Base-by-base conservation (phyloP, 2,797 vertebrate species). In the Neostethus bicornis region DNA sequence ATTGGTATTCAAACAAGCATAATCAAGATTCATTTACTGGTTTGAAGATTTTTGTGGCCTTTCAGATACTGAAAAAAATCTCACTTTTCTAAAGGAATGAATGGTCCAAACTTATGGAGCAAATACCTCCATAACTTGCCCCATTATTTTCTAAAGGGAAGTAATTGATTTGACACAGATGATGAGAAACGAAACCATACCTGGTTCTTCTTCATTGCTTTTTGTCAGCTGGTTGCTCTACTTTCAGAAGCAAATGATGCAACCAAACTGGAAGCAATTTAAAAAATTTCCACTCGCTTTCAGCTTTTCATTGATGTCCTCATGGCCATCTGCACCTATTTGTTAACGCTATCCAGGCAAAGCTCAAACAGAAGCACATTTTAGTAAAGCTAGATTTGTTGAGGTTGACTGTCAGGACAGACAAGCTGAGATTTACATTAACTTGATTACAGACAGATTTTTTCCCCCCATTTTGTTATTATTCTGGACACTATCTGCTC, bases 371-470 rank as follows among this genome's bases (percentile, higher is more conserved):
- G 39, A 71, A 56, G 1, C 34, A 19, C 0, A 24, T n/a, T 23
- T 66, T 28, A 5, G 64, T 37, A 7, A 21, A 48, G 60, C 48
- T 51, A 32, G 37, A 60, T 58, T 64, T 53, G 52, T 66, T 26
- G 34, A 61, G 54, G 55, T 64, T 63, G 69, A 28, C 78, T 79
- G 79, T 84, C 70, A 72, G 51, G 31, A 26, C 41, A 63, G 64
- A 63, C 57, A 10, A 58, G 64, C 29, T 13, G 49, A 79, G 55
- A 83, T 81, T 79, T 67, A 79, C 20, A 6, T 17, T 56, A 47
- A 51, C 56, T 67, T 63, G 61, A 82, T 73, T 48, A 82, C 61
- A 77, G 55, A 49, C 16, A 7, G 35, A 26, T 62, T 64, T 62
- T 57, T 65, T 19, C 50, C 28, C 26, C 17, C 10, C 9, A 12